Evolutionary conservation across 1,140 invertebrate species (phyloP).

Genomic region (Mesaphorura yosii): DNA sequence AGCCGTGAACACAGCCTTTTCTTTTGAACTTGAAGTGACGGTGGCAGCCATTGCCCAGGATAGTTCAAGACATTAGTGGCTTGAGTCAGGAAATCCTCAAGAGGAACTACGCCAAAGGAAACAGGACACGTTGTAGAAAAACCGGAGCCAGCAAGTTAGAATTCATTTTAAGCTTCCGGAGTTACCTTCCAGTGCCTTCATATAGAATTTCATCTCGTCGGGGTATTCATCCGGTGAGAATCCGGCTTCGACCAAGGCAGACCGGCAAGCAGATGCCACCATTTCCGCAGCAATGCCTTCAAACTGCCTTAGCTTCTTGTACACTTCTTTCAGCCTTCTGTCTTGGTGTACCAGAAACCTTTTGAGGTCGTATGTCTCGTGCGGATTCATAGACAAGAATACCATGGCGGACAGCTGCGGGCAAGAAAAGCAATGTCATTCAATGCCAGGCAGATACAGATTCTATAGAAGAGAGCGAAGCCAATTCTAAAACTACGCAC

Average conservation of each 20-base stretch:
- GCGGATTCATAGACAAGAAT: conserved; percentile 6
- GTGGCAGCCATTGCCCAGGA: conserved; percentile 46
- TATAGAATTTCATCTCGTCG: conserved; percentile 31
- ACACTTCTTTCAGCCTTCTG: conserved; percentile 33
- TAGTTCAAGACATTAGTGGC: conserved; percentile 33
- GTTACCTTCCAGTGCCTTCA: conserved; percentile 35
- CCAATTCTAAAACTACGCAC: background rate
- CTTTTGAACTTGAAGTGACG: conserved; percentile 69
- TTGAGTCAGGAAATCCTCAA: conserved; percentile 3
- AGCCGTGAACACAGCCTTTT: conserved; percentile 57
- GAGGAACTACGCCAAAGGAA: conserved; percentile 9
- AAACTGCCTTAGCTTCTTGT: conserved; percentile 46
- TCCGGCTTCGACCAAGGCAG: conserved; percentile 56
- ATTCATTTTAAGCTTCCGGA: conserved; percentile 32
- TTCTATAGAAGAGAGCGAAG: no score
- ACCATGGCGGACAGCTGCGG: conserved; percentile 32
- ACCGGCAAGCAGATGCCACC: conserved; percentile 54
- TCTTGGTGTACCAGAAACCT: conserved; percentile 13
- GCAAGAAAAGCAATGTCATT: background rate
- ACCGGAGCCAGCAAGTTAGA: conserved; percentile 11
- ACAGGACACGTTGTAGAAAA: conserved; percentile 6
- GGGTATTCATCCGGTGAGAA: conserved; percentile 54
- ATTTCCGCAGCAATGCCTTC: conserved; percentile 49
- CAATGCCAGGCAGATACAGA: background rate
- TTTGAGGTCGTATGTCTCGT: conserved; percentile 4